Evolutionary conservation across 2,113 vertebrate genomes (phyloP).

Genomic region (Tringa solitaria): DNA sequence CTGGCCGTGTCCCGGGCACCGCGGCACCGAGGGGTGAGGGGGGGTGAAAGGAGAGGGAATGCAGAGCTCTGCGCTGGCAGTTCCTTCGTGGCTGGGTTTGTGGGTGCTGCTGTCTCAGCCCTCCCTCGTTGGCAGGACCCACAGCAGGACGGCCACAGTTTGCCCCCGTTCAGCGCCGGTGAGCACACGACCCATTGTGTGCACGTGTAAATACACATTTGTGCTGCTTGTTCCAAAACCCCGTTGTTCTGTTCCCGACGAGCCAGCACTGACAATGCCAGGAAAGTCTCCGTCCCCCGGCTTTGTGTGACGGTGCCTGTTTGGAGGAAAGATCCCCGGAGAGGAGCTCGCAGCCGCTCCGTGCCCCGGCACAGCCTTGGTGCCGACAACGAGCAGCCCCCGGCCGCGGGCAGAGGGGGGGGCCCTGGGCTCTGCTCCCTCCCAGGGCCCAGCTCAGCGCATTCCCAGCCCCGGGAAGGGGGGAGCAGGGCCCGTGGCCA

Average conservation of each 20-base stretch:
- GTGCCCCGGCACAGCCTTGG: rapidly evolving
- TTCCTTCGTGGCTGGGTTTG: background rate
- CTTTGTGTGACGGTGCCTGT: background rate
- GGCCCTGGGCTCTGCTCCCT: background rate
- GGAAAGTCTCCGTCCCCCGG: background rate
- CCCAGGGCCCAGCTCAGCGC: background rate
- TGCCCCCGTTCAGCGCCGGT: background rate
- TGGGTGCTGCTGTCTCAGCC: background rate
- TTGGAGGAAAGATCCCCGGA: background rate
- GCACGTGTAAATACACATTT: background rate
- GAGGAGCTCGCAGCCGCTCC: background rate
- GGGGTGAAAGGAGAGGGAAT: rapidly evolving
- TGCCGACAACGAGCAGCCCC: background rate
- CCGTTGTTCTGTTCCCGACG: background rate
- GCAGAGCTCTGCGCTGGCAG: background rate
- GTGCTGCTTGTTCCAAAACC: background rate
- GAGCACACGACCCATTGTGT: slow-evolving; percentile 9
- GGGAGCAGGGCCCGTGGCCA: rapidly evolving
- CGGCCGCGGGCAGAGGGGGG: rapidly evolving
- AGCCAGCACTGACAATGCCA: slow-evolving; percentile 17
- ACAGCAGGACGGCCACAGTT: rapidly evolving
- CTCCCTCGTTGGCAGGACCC: background rate
- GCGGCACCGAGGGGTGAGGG: background rate
- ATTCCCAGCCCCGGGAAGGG: background rate
- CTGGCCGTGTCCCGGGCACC: background rate